These are phyloP conservation scores for Cyphomyrus plagiostoma DNA, from an alignment of 2,113 vertebrate species.

Conservation along the genomic window DNA sequence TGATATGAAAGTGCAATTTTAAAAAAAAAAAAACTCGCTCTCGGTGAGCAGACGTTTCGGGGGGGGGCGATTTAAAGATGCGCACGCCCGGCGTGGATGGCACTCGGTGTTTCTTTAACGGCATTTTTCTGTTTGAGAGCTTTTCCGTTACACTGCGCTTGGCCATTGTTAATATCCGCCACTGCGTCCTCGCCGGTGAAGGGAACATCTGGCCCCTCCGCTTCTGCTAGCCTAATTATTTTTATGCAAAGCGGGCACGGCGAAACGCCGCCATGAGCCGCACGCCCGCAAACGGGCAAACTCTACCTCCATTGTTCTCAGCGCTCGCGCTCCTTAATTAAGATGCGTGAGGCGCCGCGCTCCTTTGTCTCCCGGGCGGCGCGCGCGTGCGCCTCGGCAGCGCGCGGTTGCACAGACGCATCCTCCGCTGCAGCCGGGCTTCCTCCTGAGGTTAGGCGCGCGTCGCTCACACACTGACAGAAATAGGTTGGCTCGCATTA, in stretches of 20 bases:
- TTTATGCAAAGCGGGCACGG: constrained; percentile 47
- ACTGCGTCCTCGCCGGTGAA: constrained; percentile 29
- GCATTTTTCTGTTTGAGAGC: constrained; percentile 26
- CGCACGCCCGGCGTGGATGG: background rate
- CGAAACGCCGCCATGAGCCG: constrained; percentile 49
- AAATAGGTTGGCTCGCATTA: constrained; percentile 64
- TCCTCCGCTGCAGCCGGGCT: constrained; percentile 54
- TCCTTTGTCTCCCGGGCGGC: constrained; percentile 58
- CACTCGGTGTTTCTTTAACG: constrained; percentile 34
- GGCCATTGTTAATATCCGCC: constrained; percentile 31
- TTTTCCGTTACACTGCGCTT: constrained; percentile 20
- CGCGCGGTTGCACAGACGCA: constrained; percentile 57
- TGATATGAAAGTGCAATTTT: background rate
- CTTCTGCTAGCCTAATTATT: constrained; percentile 49
- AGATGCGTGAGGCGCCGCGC: constrained; percentile 50
- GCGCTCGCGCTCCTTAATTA: constrained; percentile 59
- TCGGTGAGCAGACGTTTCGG: constrained; percentile 1
- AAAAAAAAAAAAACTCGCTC: background rate
- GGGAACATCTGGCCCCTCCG: constrained; percentile 36
- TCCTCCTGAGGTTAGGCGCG: constrained; percentile 62
- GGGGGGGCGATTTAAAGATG: background rate
- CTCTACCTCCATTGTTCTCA: constrained; percentile 54
- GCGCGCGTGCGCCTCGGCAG: constrained; percentile 57
- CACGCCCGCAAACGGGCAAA: constrained; percentile 48
- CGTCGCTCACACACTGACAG: constrained; percentile 69